Evolutionary conservation across 2,888 invertebrate genomes (phyloP), one percentile per base, ranked within the genome.

Genomic region (Resseliella maxima): DNA sequence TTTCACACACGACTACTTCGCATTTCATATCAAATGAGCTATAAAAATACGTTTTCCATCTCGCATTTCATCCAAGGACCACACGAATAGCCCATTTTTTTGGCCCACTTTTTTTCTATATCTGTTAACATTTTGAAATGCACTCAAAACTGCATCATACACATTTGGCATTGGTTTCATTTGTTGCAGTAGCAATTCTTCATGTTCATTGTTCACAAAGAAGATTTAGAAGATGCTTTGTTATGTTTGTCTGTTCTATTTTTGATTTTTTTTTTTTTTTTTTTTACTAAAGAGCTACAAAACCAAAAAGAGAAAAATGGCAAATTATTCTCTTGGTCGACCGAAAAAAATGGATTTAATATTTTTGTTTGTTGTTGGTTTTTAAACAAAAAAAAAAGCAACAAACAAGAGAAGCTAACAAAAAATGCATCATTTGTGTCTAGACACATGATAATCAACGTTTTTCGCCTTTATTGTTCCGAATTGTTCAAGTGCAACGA

Each of bases 261-360:
- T 72, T 31, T 31, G 31, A 5, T 50, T 18, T 50, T 50, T 18
- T 72, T 72, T 72, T 31, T 6, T 5, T 72, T 3, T 72, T 72
- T 12, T 12, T 72, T 59, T n/a, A n/a, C n/a, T n/a, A n/a, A n/a
- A n/a, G 24, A 8, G 24, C 59, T 12, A 24, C 2, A 31, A 81
- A 38, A 12, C 5, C 38, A 83, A 83, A n/a, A 38, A 83, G 38
- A 83, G 83, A 35, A 83, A 50, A 83, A 83, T 83, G 38, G 38
- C 83, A 83, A n/a, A 83, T 83, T 83, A 83, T 83, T 27, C 36
- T 38, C 18, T 83, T 38, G 83, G 83, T 83, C 83, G 38, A 83
- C 83, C 83, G 83, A 83, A 83, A 83, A 83, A 83, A 83, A 83
- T 83, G 83, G 83, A 83, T 83, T 83, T 38, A n/a, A 31, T 38